These are phyloP conservation scores for Crotalus helleri DNA, from an alignment of 2,113 vertebrate genomes.

Conservation along the genomic window DNA sequence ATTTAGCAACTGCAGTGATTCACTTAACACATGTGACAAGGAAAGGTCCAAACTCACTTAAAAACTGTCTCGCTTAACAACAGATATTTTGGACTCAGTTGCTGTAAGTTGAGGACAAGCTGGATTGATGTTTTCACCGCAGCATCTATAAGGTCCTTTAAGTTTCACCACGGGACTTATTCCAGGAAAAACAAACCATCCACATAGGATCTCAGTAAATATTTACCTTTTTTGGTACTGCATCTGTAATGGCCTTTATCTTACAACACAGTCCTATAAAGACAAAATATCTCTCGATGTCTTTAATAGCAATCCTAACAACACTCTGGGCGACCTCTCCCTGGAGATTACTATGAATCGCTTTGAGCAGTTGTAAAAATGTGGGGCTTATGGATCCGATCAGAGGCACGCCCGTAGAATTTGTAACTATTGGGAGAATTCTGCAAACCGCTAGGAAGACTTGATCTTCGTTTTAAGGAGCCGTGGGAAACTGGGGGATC, in stretches of 20 bases:
- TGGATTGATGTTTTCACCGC: background rate
- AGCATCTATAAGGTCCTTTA: background rate
- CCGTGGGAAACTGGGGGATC: background rate
- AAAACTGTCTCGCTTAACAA: no score
- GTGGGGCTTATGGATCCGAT: background rate
- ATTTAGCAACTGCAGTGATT: no score
- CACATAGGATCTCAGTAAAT: background rate
- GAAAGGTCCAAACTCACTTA: background rate
- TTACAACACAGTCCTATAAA: background rate
- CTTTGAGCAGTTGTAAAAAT: background rate
- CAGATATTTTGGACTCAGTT: background rate
- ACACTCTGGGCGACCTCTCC: background rate
- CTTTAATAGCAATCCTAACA: background rate
- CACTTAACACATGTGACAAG: no score
- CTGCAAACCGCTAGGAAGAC: background rate
- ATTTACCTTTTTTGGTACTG: background rate
- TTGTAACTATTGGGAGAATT: background rate
- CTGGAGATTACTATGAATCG: background rate
- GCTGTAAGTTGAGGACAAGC: no score
- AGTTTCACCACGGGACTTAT: background rate
- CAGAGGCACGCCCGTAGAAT: background rate
- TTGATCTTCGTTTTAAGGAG: background rate
- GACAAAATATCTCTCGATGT: background rate
- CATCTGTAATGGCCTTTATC: background rate
- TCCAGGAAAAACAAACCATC: background rate